Evolutionary conservation across 1,140 invertebrate genomes (phyloP).

Genomic region (Plectus sambesii): DNA sequence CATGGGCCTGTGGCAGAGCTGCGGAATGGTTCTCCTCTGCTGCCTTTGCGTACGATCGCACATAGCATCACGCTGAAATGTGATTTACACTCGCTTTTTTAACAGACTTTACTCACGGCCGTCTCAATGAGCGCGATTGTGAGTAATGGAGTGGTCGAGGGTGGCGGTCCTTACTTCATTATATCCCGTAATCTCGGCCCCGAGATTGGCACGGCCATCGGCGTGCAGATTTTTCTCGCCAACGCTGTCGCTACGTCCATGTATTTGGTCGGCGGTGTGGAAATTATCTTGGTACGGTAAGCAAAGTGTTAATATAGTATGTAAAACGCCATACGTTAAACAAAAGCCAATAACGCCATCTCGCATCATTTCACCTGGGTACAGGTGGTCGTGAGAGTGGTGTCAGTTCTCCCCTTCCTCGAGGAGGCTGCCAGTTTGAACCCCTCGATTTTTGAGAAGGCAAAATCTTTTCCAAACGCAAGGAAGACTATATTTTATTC

Average conservation of each 20-base stretch:
- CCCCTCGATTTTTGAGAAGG: too few relatives aligned
- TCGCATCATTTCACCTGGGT: too few relatives aligned
- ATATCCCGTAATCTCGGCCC: not conserved
- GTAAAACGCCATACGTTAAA: too few relatives aligned
- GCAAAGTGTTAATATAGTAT: too few relatives aligned
- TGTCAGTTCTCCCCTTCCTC: too few relatives aligned
- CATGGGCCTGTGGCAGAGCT: not conserved
- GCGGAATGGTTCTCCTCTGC: not conserved
- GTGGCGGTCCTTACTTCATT: not conserved
- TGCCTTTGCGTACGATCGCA: not conserved
- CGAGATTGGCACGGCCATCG: not conserved
- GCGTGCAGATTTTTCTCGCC: not conserved
- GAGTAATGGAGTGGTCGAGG: not conserved
- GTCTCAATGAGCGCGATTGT: not conserved
- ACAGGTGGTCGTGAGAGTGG: too few relatives aligned
- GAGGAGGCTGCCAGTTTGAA: too few relatives aligned
- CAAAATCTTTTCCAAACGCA: too few relatives aligned
- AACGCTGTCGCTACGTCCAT: not conserved
- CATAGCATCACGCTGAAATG: not conserved
- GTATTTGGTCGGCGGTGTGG: not conserved
- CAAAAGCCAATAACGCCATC: too few relatives aligned
- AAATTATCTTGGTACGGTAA: not conserved
- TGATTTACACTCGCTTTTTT: not conserved
- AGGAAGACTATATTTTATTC: too few relatives aligned
- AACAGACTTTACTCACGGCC: not conserved